A percentile compares a stretch with the other conserved stretches of the same genome.
Conservation (phyloP, 2,113 vertebrate species). For the Eudyptes chrysolophus region DNA sequence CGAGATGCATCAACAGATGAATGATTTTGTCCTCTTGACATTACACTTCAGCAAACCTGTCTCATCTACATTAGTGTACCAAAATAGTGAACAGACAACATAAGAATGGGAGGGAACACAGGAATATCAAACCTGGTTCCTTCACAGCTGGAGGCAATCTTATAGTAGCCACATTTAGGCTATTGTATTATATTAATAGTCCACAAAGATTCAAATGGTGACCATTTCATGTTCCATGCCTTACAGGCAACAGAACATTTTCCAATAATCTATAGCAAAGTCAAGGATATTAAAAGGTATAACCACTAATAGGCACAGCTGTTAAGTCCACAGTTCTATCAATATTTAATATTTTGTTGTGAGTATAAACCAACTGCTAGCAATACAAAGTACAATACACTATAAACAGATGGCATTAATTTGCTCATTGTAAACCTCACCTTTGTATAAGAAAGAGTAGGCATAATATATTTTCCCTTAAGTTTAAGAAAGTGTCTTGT, state of each 20-base stretch:
- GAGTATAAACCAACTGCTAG: not conserved
- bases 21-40: not conserved
- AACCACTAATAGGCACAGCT: not conserved
- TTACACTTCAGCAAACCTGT: not conserved
- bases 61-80: not conserved
- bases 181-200: not conserved
- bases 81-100: not conserved
- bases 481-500: not conserved
- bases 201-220: not conserved
- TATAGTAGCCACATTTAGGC: not conserved
- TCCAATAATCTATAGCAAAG: not conserved
- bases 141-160: not conserved
- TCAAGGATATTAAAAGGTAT: not conserved
- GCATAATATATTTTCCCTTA: not conserved
- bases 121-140: not conserved
- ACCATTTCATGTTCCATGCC: not conserved
- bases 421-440: not conserved
- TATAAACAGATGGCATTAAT: constrained; percentile 18
- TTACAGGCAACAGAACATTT: not conserved
- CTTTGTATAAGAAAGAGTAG: not conserved
- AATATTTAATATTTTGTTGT: not conserved
- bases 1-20: not conserved
- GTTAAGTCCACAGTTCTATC: not conserved
- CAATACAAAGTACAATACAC: not conserved
- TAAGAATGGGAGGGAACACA: not conserved